These are phyloP conservation scores for Rhyacophila brunnea DNA, from an alignment of 1,140 invertebrate genomes.

Conservation along the genomic window DNA sequence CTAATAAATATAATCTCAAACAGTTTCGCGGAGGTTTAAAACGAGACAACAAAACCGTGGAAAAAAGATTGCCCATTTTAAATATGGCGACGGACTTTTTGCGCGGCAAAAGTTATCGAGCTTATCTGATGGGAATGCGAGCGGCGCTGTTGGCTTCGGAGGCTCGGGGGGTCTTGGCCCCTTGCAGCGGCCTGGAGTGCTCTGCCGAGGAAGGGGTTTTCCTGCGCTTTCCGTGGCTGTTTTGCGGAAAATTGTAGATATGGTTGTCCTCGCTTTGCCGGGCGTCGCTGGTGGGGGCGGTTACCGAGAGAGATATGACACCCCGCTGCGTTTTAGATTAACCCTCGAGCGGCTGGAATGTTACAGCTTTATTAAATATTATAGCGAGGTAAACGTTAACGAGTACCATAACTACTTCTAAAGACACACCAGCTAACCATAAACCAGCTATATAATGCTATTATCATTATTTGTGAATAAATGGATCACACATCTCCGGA, in stretches of 20 bases:
- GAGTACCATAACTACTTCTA: too few species aligned
- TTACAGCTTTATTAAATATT: too few species aligned
- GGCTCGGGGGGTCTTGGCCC: neutral
- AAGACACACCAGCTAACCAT: too few species aligned
- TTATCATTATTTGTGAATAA: too few species aligned
- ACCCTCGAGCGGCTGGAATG: neutral
- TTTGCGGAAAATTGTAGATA: conserved; percentile 13
- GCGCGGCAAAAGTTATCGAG: conserved; percentile 23
- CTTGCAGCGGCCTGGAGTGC: neutral
- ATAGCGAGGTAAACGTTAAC: too few species aligned
- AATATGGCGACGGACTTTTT: conserved; percentile 28
- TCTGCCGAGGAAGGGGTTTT: conserved; percentile 6
- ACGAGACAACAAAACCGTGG: conserved; percentile 15
- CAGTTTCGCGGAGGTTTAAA: conserved; percentile 13
- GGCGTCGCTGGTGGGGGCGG: neutral
- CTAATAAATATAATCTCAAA: conserved; percentile 21
- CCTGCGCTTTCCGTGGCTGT: conserved; percentile 11
- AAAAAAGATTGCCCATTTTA: conserved; percentile 27
- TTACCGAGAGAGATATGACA: conserved; percentile 15
- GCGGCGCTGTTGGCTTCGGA: neutral
- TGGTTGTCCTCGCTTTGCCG: neutral
- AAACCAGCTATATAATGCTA: too few species aligned
- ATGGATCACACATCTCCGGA: too few species aligned
- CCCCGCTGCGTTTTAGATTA: conserved; percentile 14
- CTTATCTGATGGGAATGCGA: conserved; percentile 27